phyloP scores from a whole-genome alignment of 1,140 invertebrate genomes.

The Heliconius congener region DNA sequence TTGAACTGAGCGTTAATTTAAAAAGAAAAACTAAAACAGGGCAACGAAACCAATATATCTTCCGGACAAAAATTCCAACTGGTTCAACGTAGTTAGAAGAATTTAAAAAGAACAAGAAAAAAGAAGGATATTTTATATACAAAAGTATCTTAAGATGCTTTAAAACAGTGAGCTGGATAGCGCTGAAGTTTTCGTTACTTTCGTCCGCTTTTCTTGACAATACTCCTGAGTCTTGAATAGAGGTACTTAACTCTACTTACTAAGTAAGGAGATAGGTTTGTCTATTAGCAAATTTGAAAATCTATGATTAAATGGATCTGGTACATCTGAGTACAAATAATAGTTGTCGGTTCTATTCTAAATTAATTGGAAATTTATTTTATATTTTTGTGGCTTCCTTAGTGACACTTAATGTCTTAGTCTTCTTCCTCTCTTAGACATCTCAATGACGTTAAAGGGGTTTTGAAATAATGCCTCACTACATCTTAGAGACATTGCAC shows the following conservation, averaged over 20 bases:
- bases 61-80: slow-evolving; percentile 12
- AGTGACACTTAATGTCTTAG: too few relatives aligned
- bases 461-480: too few relatives aligned
- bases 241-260: not conserved
- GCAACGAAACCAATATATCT: slow-evolving; percentile 5
- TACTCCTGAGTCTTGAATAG: not conserved
- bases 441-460: too few relatives aligned
- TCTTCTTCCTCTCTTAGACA: too few relatives aligned
- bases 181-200: not conserved
- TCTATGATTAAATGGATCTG: not conserved
- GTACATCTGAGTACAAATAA: not conserved
- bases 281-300: not conserved
- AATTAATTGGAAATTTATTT: not conserved
- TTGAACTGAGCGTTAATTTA: not conserved
- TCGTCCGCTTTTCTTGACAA: slow-evolving; percentile 1
- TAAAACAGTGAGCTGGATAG: slow-evolving; percentile 2
- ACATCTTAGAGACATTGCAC: too few relatives aligned
- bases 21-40: not conserved
- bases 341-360: not conserved
- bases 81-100: not conserved
- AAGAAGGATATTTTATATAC: not conserved
- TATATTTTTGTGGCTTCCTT: not conserved
- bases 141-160: slow-evolving; percentile 7
- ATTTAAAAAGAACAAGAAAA: slow-evolving; percentile 3
- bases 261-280: not conserved